phyloP scores from a whole-genome alignment of 2,888 invertebrate genomes.

The Bembecia ichneumoniformis region DNA sequence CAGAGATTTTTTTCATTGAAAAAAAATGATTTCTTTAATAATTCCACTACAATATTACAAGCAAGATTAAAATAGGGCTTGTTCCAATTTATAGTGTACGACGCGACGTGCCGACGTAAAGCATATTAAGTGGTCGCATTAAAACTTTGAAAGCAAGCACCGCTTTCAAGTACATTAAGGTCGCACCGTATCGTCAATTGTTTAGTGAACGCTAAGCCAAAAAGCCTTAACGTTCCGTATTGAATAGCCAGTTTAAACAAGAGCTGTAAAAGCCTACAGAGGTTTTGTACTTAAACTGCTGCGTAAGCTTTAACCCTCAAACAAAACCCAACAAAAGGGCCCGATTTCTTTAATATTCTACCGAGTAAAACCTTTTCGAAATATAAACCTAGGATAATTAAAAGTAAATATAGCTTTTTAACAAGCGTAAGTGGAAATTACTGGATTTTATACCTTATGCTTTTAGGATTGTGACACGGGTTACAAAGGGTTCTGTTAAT shows the following conservation, averaged over 20 bases:
- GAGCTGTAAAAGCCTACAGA: background rate
- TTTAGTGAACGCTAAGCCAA: background rate
- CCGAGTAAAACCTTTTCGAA: constrained; percentile 14
- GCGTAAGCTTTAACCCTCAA: constrained; percentile 22
- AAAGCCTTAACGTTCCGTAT: background rate
- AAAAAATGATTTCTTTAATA: too few relatives aligned
- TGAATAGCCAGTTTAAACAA: background rate
- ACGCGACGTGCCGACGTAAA: background rate
- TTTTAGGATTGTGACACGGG: background rate
- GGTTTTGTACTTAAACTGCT: constrained; percentile 15
- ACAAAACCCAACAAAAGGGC: constrained; percentile 24
- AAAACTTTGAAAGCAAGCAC: background rate
- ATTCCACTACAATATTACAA: too few relatives aligned
- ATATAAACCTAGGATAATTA: constrained; percentile 19
- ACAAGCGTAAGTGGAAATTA: constrained; percentile 2
- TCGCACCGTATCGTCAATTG: background rate
- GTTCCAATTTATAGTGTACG: too few relatives aligned
- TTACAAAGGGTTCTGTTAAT: background rate
- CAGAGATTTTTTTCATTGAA: too few relatives aligned
- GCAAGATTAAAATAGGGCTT: too few relatives aligned
- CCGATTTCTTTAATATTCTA: constrained; percentile 28
- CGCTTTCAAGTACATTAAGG: background rate
- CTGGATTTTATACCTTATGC: background rate
- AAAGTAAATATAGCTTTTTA: constrained; percentile 20
- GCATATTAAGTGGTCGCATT: background rate